A percentile compares a stretch with the other conserved stretches of the same genome.
These are phyloP conservation scores for Irena cyanogastra DNA, from an alignment of 2,113 vertebrate genomes.

Conservation along the genomic window DNA sequence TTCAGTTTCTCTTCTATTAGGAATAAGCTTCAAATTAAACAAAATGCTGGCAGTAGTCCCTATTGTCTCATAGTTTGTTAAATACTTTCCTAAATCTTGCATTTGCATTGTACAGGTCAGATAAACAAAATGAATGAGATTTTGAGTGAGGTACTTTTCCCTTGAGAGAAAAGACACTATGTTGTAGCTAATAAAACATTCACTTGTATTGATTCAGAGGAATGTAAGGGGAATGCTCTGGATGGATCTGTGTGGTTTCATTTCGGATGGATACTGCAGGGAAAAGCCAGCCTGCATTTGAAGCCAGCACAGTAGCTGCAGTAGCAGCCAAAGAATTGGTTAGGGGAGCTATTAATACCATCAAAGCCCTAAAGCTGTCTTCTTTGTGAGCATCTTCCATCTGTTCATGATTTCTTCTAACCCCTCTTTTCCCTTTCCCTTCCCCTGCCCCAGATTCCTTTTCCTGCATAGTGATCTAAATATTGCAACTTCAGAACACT, in stretches of 20 bases:
- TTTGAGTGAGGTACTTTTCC: background rate
- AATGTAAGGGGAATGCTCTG: background rate
- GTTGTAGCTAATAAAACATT: background rate
- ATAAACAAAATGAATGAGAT: background rate
- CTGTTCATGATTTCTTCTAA: background rate
- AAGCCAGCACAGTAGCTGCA: background rate
- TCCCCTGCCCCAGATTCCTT: background rate
- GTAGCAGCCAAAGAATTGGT: background rate
- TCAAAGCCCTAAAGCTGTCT: background rate
- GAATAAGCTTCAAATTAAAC: background rate
- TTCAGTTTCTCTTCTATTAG: background rate
- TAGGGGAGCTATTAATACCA: background rate
- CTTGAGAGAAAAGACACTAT: background rate
- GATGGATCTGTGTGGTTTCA: background rate
- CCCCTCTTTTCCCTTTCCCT: background rate
- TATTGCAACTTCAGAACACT: background rate
- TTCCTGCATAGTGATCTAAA: background rate
- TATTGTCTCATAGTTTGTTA: background rate
- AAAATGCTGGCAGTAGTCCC: background rate
- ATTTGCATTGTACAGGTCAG: background rate
- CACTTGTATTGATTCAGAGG: background rate
- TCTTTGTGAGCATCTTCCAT: background rate
- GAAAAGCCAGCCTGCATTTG: background rate
- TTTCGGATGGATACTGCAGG: background rate
- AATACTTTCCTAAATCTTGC: background rate